Evolutionary conservation across 2,797 vertebrate genomes (phyloP).

Genomic region (Coluber constrictor): DNA sequence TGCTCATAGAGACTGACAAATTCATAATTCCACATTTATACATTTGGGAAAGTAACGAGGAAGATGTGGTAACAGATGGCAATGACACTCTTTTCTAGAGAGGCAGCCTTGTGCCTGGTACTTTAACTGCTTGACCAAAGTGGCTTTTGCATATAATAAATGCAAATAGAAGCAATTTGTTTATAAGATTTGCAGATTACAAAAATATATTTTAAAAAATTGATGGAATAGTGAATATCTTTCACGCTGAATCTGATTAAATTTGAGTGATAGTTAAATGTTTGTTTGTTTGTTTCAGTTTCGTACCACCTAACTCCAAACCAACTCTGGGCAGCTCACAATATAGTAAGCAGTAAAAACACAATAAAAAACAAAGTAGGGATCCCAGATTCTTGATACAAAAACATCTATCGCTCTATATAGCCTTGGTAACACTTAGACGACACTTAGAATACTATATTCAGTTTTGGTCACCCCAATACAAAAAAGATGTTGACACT

Average conservation of each 20-base stretch:
- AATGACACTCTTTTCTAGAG: neutral
- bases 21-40: neutral
- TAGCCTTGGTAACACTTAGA: too few relatives aligned
- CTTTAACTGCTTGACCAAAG: neutral
- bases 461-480: too few relatives aligned
- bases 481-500: too few relatives aligned
- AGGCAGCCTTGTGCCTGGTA: neutral
- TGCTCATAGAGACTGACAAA: slow-evolving; percentile 39
- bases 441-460: too few relatives aligned
- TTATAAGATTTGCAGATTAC: neutral
- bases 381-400: neutral
- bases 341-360: neutral
- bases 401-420: neutral
- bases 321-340: neutral
- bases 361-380: neutral
- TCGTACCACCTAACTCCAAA: neutral
- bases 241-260: neutral
- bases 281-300: neutral
- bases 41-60: neutral
- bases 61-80: neutral
- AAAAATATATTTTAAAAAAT: neutral
- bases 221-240: neutral
- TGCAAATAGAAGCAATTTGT: neutral
- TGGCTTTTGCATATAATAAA: neutral
- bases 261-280: neutral